Evolutionary conservation across 2,888 invertebrate species (phyloP).

Genomic region (Calliphora vomitoria): DNA sequence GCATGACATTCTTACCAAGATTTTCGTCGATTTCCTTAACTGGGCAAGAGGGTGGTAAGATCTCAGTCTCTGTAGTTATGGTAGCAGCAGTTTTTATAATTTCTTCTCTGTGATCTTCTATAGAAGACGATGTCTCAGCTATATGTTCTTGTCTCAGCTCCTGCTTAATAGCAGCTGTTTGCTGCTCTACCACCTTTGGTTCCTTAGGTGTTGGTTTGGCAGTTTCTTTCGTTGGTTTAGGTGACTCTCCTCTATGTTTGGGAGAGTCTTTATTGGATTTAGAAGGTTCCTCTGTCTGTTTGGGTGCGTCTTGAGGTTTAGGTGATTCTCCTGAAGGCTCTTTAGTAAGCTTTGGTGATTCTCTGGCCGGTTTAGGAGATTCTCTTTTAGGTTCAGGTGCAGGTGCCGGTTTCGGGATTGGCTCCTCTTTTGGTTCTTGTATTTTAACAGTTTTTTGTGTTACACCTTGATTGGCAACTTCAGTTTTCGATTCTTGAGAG

Average conservation of each 20-base stretch:
- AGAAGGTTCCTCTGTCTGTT: background rate
- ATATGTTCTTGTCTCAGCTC: conserved; percentile 16
- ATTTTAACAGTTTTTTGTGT: conserved; percentile 9
- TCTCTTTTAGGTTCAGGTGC: conserved; percentile 23
- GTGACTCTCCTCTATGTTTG: background rate
- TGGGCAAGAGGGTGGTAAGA: conserved; percentile 36
- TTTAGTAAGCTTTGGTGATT: conserved; percentile 15
- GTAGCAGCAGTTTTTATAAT: conserved; percentile 9
- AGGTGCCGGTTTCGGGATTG: background rate
- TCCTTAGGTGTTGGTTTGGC: background rate
- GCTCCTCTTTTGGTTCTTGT: background rate
- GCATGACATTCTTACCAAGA: conserved; percentile 69
- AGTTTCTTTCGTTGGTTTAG: background rate
- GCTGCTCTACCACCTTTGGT: background rate
- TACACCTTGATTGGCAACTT: background rate
- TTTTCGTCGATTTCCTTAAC: conserved; percentile 59
- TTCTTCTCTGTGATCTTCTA: conserved; percentile 22
- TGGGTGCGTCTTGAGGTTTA: background rate
- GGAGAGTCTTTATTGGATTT: conserved; percentile 6
- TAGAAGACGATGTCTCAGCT: background rate
- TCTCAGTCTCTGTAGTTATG: conserved; percentile 50
- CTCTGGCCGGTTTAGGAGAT: conserved; percentile 19
- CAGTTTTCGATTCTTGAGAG: conserved; percentile 45
- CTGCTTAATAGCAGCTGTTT: conserved; percentile 7
- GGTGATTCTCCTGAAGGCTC: conserved; percentile 5